These are phyloP conservation scores for Arenaria interpres DNA, from an alignment of 2,113 vertebrate genomes.

Conservation along the genomic window DNA sequence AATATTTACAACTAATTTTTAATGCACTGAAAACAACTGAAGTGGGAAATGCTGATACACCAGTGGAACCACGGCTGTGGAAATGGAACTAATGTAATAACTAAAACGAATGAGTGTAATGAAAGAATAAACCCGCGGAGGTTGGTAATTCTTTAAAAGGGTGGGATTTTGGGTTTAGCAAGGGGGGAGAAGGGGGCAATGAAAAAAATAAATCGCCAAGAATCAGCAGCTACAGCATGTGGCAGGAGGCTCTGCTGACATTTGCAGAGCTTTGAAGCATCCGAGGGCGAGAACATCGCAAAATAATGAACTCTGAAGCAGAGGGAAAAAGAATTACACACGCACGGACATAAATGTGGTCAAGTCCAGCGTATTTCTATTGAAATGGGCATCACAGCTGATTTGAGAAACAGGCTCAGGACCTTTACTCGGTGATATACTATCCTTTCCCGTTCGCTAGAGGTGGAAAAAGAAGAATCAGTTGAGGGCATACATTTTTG, in stretches of 20 bases:
- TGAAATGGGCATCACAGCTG: background rate
- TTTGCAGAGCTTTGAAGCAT: background rate
- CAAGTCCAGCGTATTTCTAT: background rate
- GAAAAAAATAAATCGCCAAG: background rate
- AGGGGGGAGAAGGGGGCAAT: background rate
- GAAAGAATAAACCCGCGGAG: constrained; percentile 35
- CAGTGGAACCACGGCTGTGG: constrained; percentile 14
- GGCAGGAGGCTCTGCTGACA: constrained; percentile 21
- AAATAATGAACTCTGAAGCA: background rate
- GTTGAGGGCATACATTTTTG: background rate
- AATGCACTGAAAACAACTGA: constrained; percentile 48
- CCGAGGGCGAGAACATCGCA: background rate
- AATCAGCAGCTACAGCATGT: background rate
- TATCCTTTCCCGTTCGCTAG: rapidly evolving
- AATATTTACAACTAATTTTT: constrained; percentile 56
- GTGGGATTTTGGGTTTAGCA: background rate
- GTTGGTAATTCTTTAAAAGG: constrained; percentile 41
- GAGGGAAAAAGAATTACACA: background rate
- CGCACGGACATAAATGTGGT: background rate
- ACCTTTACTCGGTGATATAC: background rate
- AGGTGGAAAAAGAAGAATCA: background rate
- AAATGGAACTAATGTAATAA: constrained; percentile 66
- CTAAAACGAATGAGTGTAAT: constrained; percentile 48
- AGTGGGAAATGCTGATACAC: constrained; percentile 63
- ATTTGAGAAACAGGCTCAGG: background rate